Evolutionary conservation across 2,113 vertebrate species (phyloP).

Genomic region (Hipposideros armiger): DNA sequence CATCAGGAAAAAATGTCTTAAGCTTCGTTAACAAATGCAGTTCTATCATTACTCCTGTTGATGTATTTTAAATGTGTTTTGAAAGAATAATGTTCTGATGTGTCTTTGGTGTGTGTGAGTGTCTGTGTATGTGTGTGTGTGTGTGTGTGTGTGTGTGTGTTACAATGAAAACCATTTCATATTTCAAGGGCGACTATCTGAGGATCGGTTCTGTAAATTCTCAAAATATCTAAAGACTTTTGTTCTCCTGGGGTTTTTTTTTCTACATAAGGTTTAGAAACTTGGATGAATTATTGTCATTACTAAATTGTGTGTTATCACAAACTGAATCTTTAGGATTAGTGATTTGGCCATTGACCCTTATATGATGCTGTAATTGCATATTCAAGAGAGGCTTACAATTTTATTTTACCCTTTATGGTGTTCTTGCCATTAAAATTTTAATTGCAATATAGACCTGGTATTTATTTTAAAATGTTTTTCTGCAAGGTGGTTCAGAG

Average conservation of each 20-base stretch:
- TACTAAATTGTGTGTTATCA: neutral
- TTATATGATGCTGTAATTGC: neutral
- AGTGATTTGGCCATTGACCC: neutral
- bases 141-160: neutral
- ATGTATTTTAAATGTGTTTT: conserved; percentile 62
- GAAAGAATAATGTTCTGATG: neutral
- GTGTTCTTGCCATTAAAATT: conserved; percentile 41
- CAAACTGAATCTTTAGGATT: conserved; percentile 4
- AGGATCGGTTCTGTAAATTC: neutral
- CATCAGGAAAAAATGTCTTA: conserved; percentile 8
- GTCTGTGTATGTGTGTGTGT: neutral
- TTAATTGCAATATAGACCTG: neutral
- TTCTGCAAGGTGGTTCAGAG: neutral
- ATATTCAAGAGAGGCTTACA: conserved; percentile 24
- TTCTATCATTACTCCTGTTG: conserved; percentile 37
- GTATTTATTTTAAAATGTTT: conserved; percentile 13
- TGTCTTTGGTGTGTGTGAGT: neutral
- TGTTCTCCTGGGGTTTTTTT: neutral
- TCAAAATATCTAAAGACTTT: neutral
- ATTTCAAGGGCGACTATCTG: neutral
- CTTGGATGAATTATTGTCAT: neutral
- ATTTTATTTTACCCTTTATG: neutral
- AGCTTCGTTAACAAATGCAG: conserved; percentile 41
- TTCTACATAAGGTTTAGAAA: conserved; percentile 20
- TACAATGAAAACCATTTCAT: neutral